Evolutionary conservation across 2,888 invertebrate species (phyloP), one percentile per base, ranked within the genome.

Genomic region (Pollenia griseotomentosa): DNA sequence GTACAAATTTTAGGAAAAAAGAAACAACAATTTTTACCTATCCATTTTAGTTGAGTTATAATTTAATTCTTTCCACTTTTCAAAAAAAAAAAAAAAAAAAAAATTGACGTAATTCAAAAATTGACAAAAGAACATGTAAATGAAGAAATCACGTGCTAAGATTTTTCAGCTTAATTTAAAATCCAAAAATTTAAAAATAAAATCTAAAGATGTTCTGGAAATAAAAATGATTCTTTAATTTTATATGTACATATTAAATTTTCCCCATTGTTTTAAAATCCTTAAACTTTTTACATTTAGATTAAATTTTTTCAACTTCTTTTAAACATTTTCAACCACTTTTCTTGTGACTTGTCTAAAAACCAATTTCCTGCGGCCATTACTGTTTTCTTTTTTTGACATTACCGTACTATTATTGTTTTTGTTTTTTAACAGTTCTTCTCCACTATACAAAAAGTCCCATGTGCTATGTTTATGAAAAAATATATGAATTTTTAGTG

Each of bases 281-380:
- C 33, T 48, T 51, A 23, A 48, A 51, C 61, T 74, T 44, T 73
- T 73, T 11, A 48, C 3, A 11, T n/a, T 61, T 23, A 33, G 33
- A 33, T 33, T 33, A 33, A 33, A 33, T 16, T n/a, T n/a, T 53
- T 53, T 5, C 14, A 53, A 53, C n/a, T 53, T 53, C n/a, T 53
- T 14, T 65, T 19, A 11, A 11, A 12, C 6, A 4, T 19, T 44
- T 46, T 12, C 12, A n/a, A 14, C 33, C 33, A 33, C 14, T 46
- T 46, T 19, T 16, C 19, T 46, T 19, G 3, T 2, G 11, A 48
- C 68, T 68, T 80, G 51, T n/a, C 61, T 12, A 53, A 80, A 80
- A 33, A 71, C 71, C 44, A 85, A 85, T 75, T 80, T 80, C 80
- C 85, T 74, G 85, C 75, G 48, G 74, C 80, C 85, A 74, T 80